These are phyloP conservation scores for Chaenogobius annularis DNA, from an alignment of 2,113 vertebrate species.

Conservation along the genomic window DNA sequence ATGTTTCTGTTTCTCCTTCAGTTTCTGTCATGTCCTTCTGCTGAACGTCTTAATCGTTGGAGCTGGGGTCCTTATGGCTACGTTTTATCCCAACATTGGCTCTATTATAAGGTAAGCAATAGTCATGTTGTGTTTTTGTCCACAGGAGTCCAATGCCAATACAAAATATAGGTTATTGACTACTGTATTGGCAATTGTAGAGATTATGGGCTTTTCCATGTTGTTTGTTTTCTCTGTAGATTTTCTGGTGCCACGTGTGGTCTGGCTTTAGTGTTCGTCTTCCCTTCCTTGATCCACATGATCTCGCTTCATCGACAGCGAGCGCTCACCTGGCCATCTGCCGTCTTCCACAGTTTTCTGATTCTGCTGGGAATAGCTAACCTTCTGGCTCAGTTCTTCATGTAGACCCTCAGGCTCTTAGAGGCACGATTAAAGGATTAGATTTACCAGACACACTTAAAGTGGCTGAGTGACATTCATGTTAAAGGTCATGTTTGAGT, in stretches of 20 bases:
- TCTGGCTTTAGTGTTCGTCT: constrained; percentile 92
- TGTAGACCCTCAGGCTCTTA: constrained; percentile 72
- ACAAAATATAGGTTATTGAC: too few species aligned
- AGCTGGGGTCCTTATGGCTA: constrained; percentile 87
- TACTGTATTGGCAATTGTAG: too few species aligned
- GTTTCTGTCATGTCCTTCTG: constrained; percentile 84
- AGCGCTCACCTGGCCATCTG: constrained; percentile 80
- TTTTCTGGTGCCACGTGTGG: constrained; percentile 94
- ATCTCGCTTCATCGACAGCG: constrained; percentile 79
- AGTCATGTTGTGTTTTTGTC: background rate
- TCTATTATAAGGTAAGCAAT: constrained; percentile 88
- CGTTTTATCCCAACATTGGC: constrained; percentile 94
- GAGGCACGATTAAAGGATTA: background rate
- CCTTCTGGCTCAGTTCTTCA: constrained; percentile 89
- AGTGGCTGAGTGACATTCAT: background rate
- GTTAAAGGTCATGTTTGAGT: background rate
- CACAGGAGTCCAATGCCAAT: constrained; percentile 1
- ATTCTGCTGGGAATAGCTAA: constrained; percentile 89
- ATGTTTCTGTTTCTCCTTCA: constrained; percentile 49
- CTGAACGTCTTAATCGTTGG: constrained; percentile 86
- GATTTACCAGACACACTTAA: constrained; percentile 8
- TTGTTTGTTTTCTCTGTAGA: constrained; percentile 63
- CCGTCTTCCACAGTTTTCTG: constrained; percentile 83
- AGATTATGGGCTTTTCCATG: too few species aligned
- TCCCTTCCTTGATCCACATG: constrained; percentile 88